These are phyloP conservation scores for Stigmatopora argus DNA, from an alignment of 2,113 vertebrate species.

Conservation along the genomic window DNA sequence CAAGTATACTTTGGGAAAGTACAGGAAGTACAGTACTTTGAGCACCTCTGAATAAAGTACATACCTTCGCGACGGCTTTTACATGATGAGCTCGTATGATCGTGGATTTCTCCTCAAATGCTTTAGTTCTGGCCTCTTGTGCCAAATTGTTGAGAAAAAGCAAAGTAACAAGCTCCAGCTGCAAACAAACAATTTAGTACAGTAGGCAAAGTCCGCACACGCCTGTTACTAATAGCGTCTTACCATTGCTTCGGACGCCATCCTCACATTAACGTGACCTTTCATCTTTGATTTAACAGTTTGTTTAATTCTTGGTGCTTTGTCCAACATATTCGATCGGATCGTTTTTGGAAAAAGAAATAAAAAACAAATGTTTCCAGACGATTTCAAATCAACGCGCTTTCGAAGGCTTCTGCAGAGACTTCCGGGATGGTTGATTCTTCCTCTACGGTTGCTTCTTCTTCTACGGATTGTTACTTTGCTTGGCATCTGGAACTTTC, in stretches of 20 bases:
- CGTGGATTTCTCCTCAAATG: conserved; percentile 65
- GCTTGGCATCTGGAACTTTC: background rate
- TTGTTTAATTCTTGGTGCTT: conserved; percentile 40
- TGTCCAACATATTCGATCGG: conserved; percentile 43
- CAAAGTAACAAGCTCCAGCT: conserved; percentile 64
- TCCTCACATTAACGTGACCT: conserved; percentile 24
- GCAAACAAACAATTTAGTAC: background rate
- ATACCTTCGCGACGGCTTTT: conserved; percentile 58
- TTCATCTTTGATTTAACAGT: conserved; percentile 43
- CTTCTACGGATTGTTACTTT: background rate
- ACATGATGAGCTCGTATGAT: conserved; percentile 62
- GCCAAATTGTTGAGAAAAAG: conserved; percentile 63
- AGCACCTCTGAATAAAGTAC: background rate
- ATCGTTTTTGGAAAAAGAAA: accelerated
- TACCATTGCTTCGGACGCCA: conserved; percentile 58
- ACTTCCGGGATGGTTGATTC: background rate
- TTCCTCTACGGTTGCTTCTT: background rate
- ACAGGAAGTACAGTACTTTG: background rate
- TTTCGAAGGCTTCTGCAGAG: conserved; percentile 10
- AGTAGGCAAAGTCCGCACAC: background rate
- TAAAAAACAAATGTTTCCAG: conserved; percentile 15
- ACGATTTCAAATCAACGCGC: conserved; percentile 52
- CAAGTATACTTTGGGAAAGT: too few relatives aligned
- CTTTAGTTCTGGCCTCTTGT: conserved; percentile 62
- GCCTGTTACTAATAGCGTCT: background rate